Conservation (phyloP, 2,888 invertebrate genomes). For the Tethea ocularis region DNA sequence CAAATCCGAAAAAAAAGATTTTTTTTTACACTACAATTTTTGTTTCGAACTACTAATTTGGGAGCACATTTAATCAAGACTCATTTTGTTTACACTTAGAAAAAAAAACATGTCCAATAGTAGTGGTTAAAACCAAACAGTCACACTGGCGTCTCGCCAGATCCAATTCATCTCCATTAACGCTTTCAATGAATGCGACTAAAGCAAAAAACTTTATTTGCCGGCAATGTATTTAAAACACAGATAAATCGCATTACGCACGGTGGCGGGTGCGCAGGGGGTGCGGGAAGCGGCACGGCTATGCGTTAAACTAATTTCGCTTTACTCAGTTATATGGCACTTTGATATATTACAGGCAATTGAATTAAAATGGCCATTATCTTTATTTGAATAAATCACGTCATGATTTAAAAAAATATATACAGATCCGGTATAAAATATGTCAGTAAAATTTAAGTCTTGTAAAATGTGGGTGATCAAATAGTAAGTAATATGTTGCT, state of each 20-base stretch:
- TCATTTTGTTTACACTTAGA: too few relatives aligned
- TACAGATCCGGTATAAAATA: background rate
- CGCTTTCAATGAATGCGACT: conserved; percentile 65
- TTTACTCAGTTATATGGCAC: conserved; percentile 39
- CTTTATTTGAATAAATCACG: conserved; percentile 9
- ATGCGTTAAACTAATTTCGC: conserved; percentile 27
- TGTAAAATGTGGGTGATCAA: too few relatives aligned
- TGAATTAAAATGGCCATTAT: conserved; percentile 5
- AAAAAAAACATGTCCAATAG: conserved; percentile 20
- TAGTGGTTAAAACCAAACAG: conserved; percentile 39
- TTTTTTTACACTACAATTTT: too few relatives aligned
- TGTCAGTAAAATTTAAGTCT: too few relatives aligned
- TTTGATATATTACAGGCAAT: conserved; percentile 5
- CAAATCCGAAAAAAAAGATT: too few relatives aligned
- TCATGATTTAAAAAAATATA: background rate
- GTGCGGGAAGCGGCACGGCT: background rate
- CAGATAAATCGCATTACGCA: conserved; percentile 47
- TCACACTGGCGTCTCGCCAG: conserved; percentile 69
- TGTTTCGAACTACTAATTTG: too few relatives aligned
- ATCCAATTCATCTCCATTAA: conserved; percentile 75
- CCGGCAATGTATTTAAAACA: conserved; percentile 71
- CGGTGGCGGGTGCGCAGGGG: background rate
- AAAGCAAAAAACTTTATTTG: conserved; percentile 72
- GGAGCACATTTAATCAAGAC: too few relatives aligned
- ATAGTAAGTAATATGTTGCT: too few relatives aligned